A percentile compares a stretch with the other conserved stretches of the same genome.
Conservation (phyloP, 1,140 invertebrate species). For the Nebria ingens region DNA sequence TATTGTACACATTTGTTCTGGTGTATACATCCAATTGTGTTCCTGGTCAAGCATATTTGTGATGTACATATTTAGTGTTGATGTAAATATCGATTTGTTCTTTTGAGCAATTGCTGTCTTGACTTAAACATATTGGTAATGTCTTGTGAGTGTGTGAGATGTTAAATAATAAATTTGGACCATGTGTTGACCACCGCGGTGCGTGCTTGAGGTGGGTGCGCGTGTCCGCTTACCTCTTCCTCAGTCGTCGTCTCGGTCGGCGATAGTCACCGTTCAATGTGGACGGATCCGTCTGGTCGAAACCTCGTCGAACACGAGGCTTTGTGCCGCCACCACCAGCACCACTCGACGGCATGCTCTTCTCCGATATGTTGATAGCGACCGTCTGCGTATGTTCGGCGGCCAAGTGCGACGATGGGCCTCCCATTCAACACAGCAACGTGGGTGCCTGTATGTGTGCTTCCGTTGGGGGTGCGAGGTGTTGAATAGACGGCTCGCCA, state of each 20-base stretch:
- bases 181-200: too few relatives aligned
- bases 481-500: background rate
- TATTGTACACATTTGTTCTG: too few relatives aligned
- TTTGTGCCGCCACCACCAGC: background rate
- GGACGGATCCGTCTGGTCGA: constrained; percentile 8
- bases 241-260: constrained; percentile 11
- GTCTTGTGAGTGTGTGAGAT: too few relatives aligned
- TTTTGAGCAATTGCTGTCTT: too few relatives aligned
- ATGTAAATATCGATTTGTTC: too few relatives aligned
- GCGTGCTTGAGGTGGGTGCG: background rate
- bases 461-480: background rate
- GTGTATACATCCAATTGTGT: too few relatives aligned
- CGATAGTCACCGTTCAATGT: constrained; percentile 17
- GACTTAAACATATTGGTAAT: too few relatives aligned
- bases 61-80: too few relatives aligned
- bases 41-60: too few relatives aligned
- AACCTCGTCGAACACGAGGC: background rate
- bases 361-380: background rate
- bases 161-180: too few relatives aligned
- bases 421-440: constrained; percentile 4
- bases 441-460: background rate
- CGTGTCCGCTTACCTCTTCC: constrained; percentile 16
- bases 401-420: constrained; percentile 6
- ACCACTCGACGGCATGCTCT: background rate
- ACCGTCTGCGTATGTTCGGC: constrained; percentile 5